Conservation (phyloP, 2,888 invertebrate genomes). For the Vandiemenella viatica region DNA sequence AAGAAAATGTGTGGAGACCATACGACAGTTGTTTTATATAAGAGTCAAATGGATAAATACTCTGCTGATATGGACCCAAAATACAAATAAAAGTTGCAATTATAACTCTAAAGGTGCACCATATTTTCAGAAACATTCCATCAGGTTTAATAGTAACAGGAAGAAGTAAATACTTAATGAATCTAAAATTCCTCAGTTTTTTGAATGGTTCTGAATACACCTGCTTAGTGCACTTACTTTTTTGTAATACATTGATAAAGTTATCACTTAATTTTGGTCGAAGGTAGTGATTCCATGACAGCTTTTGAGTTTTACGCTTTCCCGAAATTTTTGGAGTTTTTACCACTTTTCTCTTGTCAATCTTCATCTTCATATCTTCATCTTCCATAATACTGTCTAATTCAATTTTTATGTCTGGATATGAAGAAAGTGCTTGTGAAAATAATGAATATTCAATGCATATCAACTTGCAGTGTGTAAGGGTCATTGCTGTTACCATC, state of each 20-base stretch:
- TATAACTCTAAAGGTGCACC: conserved; percentile 30
- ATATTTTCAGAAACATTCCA: conserved; percentile 33
- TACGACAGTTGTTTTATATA: too few relatives aligned
- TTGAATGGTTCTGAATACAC: conserved; percentile 19
- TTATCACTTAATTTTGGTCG: conserved; percentile 16
- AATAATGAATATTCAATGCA: neutral
- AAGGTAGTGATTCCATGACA: too few relatives aligned
- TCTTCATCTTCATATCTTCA: too few relatives aligned
- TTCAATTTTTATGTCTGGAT: too few relatives aligned
- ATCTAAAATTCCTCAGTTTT: conserved; percentile 23
- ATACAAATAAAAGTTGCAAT: conserved; percentile 29
- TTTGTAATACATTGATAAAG: conserved; percentile 24
- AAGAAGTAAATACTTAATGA: conserved; percentile 29
- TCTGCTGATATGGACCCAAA: conserved; percentile 30
- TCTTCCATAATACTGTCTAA: too few relatives aligned
- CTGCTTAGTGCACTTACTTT: conserved; percentile 32
- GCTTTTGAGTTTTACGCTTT: too few relatives aligned
- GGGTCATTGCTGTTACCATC: neutral
- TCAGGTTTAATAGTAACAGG: conserved; percentile 33
- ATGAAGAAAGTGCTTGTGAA: neutral
- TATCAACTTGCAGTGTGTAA: conserved; percentile 1
- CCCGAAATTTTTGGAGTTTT: too few relatives aligned
- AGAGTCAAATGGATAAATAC: too few relatives aligned
- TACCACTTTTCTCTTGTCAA: too few relatives aligned
- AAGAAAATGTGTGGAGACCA: too few relatives aligned